These are phyloP conservation scores for Chymomyza fuscimana DNA, from an alignment of 2,888 invertebrate species.

Conservation along the genomic window DNA sequence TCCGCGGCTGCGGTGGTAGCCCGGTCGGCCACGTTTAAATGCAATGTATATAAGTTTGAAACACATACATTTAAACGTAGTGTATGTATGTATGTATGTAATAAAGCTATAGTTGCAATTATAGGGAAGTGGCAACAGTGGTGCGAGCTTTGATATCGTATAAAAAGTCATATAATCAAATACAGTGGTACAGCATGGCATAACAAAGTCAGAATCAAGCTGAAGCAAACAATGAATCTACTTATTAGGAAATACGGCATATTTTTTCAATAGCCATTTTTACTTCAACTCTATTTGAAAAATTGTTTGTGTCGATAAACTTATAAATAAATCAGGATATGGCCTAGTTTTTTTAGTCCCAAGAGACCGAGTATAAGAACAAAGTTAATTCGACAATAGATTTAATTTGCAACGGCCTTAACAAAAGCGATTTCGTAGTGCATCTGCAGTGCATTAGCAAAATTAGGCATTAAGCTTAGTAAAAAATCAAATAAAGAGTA, in stretches of 20 bases:
- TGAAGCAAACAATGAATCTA: background rate
- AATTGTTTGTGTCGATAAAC: background rate
- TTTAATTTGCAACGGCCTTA: too few species aligned
- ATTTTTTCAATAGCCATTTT: too few species aligned
- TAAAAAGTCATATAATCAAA: background rate
- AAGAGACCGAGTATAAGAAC: too few species aligned
- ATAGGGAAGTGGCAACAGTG: constrained; percentile 31
- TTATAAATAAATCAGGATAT: too few species aligned
- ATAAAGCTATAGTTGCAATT: constrained; percentile 54
- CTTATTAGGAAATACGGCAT: background rate
- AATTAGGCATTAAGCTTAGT: too few species aligned
- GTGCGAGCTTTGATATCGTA: constrained; percentile 10
- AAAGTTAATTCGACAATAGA: too few species aligned
- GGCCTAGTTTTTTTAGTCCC: too few species aligned
- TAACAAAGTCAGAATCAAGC: background rate
- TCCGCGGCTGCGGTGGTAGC: constrained; percentile 53
- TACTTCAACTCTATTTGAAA: too few species aligned
- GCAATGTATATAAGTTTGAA: constrained; percentile 69
- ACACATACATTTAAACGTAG: constrained; percentile 27
- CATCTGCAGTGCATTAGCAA: too few species aligned
- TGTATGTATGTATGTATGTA: background rate
- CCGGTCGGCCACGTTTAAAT: constrained; percentile 67
- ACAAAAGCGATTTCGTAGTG: too few species aligned
- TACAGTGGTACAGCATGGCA: background rate
- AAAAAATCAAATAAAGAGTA: too few species aligned